Base-by-base conservation (phyloP, 1,140 invertebrate species). In the Drosophila athabasca region DNA sequence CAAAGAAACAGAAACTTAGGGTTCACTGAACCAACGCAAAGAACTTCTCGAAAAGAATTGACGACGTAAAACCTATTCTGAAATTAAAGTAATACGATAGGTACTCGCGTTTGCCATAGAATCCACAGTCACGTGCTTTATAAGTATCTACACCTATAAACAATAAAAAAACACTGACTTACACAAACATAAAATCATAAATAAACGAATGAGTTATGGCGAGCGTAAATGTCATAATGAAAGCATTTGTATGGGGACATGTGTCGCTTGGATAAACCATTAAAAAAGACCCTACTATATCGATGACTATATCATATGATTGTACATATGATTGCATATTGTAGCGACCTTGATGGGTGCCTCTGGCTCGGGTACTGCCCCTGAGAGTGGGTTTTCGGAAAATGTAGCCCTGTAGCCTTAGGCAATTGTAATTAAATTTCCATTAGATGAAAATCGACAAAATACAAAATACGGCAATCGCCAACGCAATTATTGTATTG, bases 191-290 rank as follows among this genome's bases (percentile, higher is more conserved):
- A 53, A 7, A 17, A 17, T 17, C 8, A 72, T 26, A 43, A 72
- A 52, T 17, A 61, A 43, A 53, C 24, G 29, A 26, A 44, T 39
- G 35, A 35, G 55, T 62, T 74, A 53, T 53, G 45, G 2, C 53
- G 24, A 53, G 31, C 70, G 61, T 62, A 44, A 62, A 78, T 44
- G 46, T 57, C 44, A 62, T 76, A 76, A 83, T 76, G 48, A 64
- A 84, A 54, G 53, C 70, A 78, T 83, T 83, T 67, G 58, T 83
- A 83, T 84, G 65, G 31, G 35, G 2, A 39, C 35, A 61, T 41
- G 51, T 57, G 64, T 41, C 46, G 31, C 58, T 39, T 19, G 11
- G 35, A 44, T 44, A 69, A 69, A 3, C 19, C 17, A 69, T 49
- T 49, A 11, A 11, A 39, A 13, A 4, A 39, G 35, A 3, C 35